Conservation (phyloP, 2,888 invertebrate genomes). For the Byasa hedistus region DNA sequence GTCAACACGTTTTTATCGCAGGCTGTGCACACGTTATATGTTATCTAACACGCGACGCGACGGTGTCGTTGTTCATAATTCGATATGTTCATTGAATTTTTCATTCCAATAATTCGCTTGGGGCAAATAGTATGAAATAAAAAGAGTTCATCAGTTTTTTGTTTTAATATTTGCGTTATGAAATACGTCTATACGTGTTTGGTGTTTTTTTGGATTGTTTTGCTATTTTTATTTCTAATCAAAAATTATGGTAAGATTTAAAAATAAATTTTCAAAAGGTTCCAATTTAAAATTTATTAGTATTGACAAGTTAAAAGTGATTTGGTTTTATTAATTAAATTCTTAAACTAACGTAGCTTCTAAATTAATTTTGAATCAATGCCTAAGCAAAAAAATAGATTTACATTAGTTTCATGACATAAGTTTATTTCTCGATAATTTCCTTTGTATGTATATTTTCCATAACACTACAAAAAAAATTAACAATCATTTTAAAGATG, state of each 20-base stretch:
- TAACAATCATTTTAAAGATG: no score
- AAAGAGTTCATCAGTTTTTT: not conserved
- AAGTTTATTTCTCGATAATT: no score
- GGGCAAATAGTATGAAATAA: not conserved
- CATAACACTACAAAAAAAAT: no score
- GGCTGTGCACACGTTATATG: not conserved
- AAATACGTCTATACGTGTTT: no score
- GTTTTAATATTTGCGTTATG: no score
- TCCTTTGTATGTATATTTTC: no score
- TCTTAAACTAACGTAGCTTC: not conserved
- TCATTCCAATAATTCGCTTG: not conserved
- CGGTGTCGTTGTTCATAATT: not conserved
- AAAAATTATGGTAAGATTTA: no score
- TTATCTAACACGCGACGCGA: not conserved
- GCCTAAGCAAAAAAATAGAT: not conserved
- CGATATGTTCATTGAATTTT: slow-evolving; percentile 23
- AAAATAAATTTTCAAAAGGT: no score
- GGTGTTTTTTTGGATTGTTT: no score
- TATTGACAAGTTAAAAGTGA: not conserved
- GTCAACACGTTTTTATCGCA: not conserved
- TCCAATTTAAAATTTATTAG: no score
- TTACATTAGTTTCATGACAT: no score
- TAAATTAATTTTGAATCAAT: not conserved
- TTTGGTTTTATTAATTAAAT: not conserved
- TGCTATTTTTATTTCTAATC: no score